phyloP scores from a whole-genome alignment of 1,140 invertebrate genomes.

The Matsumurasca onukii region DNA sequence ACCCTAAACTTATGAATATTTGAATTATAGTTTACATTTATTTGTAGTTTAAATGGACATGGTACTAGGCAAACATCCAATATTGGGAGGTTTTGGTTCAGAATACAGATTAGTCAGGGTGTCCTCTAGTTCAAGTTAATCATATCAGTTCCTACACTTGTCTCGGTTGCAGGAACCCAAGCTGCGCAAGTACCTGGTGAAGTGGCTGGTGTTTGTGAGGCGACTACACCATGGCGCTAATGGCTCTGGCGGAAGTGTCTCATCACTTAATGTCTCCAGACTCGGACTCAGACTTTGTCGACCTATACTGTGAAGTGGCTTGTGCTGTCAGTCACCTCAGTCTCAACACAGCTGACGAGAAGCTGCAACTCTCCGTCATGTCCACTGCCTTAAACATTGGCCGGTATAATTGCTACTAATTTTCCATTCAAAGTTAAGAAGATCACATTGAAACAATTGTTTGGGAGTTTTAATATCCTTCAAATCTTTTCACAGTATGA shows the following conservation, averaged over 20 bases:
- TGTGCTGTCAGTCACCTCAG: background rate
- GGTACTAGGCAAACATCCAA: too few relatives aligned
- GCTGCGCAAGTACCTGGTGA: background rate
- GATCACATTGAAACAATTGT: background rate
- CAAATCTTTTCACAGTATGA: background rate
- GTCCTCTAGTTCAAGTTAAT: too few relatives aligned
- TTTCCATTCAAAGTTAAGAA: background rate
- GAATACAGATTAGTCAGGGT: too few relatives aligned
- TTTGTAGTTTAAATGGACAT: too few relatives aligned
- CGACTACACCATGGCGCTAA: background rate
- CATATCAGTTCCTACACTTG: slow-evolving; percentile 20
- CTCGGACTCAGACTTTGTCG: background rate
- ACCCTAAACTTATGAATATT: too few relatives aligned
- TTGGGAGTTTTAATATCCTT: background rate
- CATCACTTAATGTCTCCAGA: background rate
- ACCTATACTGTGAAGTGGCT: background rate
- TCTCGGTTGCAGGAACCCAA: slow-evolving; percentile 26
- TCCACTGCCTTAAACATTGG: slow-evolving; percentile 4
- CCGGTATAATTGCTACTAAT: too few relatives aligned
- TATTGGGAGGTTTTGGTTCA: too few relatives aligned
- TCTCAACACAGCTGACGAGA: background rate
- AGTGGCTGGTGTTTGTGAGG: background rate
- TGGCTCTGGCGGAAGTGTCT: background rate
- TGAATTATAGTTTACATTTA: too few relatives aligned
- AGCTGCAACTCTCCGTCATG: background rate